Conservation (phyloP, 2,888 invertebrate species). For the Callimorpha dominula region DNA sequence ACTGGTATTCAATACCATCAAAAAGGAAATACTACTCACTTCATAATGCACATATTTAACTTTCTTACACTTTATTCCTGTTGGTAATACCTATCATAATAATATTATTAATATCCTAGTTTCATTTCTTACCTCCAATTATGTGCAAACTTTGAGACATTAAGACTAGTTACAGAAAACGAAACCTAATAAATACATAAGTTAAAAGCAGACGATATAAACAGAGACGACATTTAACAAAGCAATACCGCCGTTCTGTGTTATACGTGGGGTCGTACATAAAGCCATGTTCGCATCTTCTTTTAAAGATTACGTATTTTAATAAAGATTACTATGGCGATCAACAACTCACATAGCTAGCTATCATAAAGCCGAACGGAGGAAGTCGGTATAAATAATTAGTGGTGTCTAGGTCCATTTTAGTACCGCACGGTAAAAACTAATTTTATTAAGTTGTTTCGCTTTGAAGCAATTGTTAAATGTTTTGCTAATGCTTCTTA, state of each 20-base stretch:
- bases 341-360: neutral
- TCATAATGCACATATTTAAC: neutral
- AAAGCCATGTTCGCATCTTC: slow-evolving; percentile 6
- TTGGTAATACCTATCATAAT: slow-evolving; percentile 1
- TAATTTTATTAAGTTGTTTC: neutral
- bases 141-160: slow-evolving; percentile 44
- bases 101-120: slow-evolving; percentile 2
- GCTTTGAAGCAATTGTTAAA: neutral
- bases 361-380: neutral
- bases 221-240: slow-evolving; percentile 21
- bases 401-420: neutral
- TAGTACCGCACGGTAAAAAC: neutral
- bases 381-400: neutral
- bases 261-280: neutral
- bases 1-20: slow-evolving; percentile 43
- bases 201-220: slow-evolving; percentile 44
- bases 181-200: slow-evolving; percentile 34
- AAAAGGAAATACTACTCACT: slow-evolving; percentile 22
- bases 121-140: slow-evolving; percentile 33
- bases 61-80: slow-evolving; percentile 4
- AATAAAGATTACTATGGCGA: neutral
- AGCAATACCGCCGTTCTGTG: slow-evolving; percentile 8
- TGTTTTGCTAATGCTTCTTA: neutral
- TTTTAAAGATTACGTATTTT: neutral
- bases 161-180: slow-evolving; percentile 49